A percentile compares a stretch with the other conserved stretches of the same genome.
phyloP scores from a whole-genome alignment of 2,888 invertebrate genomes.

The Noctua janthe region DNA sequence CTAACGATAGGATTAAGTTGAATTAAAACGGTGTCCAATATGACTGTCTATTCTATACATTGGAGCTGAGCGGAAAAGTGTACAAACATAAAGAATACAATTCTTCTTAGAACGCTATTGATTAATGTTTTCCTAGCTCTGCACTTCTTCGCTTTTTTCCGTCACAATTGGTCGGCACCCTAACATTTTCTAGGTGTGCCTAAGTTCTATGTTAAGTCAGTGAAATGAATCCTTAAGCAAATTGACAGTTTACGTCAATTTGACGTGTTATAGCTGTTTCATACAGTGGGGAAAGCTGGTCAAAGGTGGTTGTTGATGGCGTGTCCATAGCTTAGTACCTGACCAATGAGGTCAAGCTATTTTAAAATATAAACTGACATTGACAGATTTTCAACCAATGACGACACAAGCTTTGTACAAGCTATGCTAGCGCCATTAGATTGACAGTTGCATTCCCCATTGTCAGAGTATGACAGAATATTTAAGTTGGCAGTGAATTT shows the following conservation, averaged over 20 bases:
- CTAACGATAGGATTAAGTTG: neutral
- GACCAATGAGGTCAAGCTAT: no score
- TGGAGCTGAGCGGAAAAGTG: neutral
- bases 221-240: neutral
- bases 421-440: no score
- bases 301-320: no score
- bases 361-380: no score
- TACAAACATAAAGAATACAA: conserved; percentile 7
- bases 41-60: neutral
- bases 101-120: neutral
- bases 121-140: conserved; percentile 1
- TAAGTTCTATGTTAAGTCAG: neutral
- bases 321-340: no score
- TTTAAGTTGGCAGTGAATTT: neutral
- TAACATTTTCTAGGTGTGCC: neutral
- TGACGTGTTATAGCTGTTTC: neutral
- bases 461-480: neutral
- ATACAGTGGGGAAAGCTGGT: no score
- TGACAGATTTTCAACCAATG: no score
- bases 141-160: neutral
- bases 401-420: no score
- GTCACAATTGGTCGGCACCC: neutral
- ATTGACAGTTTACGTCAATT: neutral
- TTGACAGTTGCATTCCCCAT: no score
- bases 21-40: neutral